A percentile compares a stretch with the other conserved stretches of the same genome.
Conservation (phyloP, 64 coral and sea anemone genomes). For the Stylophora pistillata region DNA sequence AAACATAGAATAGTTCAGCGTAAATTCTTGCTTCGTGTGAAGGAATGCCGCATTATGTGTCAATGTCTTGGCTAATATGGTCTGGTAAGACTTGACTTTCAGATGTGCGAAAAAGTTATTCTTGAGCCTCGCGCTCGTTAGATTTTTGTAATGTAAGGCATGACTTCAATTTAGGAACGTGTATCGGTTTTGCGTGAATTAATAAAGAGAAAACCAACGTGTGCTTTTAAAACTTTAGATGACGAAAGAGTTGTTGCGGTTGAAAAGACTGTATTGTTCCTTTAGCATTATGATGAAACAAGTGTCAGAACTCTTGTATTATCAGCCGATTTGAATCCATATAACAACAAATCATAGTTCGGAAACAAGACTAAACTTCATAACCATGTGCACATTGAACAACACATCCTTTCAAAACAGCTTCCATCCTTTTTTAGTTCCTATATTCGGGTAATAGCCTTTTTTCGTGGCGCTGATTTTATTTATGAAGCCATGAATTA, state of each 20-base stretch:
- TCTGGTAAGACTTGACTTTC: not conserved
- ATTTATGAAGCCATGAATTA: not conserved
- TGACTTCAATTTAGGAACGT: no score
- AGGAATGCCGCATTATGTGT: conserved; percentile 24
- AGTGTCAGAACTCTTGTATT: not conserved
- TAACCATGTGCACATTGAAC: not conserved
- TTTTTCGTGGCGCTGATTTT: not conserved
- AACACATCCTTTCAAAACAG: conserved; percentile 1
- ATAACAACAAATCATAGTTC: not conserved
- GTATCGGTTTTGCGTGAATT: not conserved
- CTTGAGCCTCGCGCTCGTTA: not conserved
- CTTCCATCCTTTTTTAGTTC: not conserved
- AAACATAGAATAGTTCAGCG: not conserved
- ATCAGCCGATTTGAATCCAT: not conserved
- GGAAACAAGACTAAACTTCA: not conserved
- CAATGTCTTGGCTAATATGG: not conserved
- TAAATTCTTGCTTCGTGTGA: conserved; percentile 1
- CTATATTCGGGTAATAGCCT: not conserved
- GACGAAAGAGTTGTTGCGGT: not conserved
- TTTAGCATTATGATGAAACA: conserved; percentile 39
- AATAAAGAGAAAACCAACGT: not conserved
- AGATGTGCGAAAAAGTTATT: not conserved
- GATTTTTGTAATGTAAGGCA: not conserved
- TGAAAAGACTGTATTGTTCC: conserved; percentile 21
- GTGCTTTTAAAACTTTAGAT: not conserved